These are phyloP conservation scores for Butastur rufipennis DNA, from an alignment of 2,113 vertebrate species.

Conservation along the genomic window DNA sequence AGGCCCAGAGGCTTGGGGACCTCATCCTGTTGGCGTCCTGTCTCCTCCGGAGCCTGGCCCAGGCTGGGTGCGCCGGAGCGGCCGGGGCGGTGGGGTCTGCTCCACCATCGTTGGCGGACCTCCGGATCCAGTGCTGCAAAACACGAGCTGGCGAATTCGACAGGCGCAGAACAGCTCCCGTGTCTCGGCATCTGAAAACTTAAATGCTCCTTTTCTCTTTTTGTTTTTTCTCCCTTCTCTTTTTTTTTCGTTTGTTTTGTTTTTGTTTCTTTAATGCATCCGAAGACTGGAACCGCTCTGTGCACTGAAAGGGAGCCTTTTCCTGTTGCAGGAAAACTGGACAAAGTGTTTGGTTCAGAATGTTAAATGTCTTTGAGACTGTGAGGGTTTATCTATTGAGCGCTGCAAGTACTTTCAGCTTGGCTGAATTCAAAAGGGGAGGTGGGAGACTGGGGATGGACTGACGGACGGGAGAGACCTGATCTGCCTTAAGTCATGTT, in stretches of 20 bases:
- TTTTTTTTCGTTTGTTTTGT: no score
- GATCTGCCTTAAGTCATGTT: neutral
- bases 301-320: neutral
- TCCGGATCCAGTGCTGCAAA: neutral
- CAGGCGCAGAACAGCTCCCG: neutral
- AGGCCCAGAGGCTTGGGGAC: neutral
- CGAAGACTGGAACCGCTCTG: neutral
- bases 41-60: neutral
- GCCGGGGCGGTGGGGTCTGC: neutral
- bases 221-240: no score
- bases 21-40: accelerated
- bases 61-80: neutral
- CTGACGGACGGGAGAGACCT: neutral
- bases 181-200: neutral
- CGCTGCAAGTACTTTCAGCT: neutral
- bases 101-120: no score
- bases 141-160: neutral
- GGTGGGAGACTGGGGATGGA: neutral
- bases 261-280: neutral
- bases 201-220: neutral
- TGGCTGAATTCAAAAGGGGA: neutral
- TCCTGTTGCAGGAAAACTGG: neutral
- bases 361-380: neutral
- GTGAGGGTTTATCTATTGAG: neutral
- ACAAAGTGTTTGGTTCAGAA: neutral